Percentiles rank a stretch among this genome's conserved stretches.
Evolutionary conservation across 2,113 vertebrate species (phyloP).

Genomic region (Sturnira hondurensis): DNA sequence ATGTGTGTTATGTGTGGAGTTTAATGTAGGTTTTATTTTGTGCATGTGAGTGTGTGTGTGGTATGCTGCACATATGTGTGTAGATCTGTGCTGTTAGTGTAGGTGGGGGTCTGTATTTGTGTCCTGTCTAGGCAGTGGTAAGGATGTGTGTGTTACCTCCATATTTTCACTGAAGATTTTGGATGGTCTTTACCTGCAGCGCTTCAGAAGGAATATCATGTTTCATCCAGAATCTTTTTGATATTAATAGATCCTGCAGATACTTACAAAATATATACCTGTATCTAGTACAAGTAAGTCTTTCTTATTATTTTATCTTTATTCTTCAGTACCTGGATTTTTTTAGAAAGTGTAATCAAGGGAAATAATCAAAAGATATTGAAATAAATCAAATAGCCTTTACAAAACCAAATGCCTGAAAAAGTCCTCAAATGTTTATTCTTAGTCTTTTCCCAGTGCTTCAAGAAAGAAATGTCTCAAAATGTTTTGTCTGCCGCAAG

Average conservation of each 20-base stretch:
- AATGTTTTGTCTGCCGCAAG: not conserved
- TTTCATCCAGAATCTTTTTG: not conserved
- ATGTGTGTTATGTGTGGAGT: not conserved
- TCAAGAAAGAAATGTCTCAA: not conserved
- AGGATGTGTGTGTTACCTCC: not conserved
- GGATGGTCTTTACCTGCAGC: not conserved
- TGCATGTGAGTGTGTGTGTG: not conserved
- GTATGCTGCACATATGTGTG: not conserved
- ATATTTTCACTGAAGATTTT: not conserved
- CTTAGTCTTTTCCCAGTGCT: not conserved
- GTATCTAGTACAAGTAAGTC: not conserved
- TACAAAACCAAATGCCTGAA: not conserved
- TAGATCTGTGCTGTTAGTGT: not conserved
- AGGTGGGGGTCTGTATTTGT: not conserved
- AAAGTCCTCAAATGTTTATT: not conserved
- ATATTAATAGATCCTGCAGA: conserved; percentile 20
- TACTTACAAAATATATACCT: conserved; percentile 10
- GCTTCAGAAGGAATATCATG: not conserved
- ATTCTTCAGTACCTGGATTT: not conserved
- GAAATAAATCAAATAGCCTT: not conserved
- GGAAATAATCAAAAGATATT: not conserved
- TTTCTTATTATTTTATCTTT: conserved; percentile 17
- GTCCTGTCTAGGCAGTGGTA: not conserved
- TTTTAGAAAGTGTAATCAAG: not conserved
- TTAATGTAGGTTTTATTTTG: not conserved